Evolutionary conservation across 2,113 vertebrate genomes (phyloP).

Genomic region (Pelvicachromis taeniatus): DNA sequence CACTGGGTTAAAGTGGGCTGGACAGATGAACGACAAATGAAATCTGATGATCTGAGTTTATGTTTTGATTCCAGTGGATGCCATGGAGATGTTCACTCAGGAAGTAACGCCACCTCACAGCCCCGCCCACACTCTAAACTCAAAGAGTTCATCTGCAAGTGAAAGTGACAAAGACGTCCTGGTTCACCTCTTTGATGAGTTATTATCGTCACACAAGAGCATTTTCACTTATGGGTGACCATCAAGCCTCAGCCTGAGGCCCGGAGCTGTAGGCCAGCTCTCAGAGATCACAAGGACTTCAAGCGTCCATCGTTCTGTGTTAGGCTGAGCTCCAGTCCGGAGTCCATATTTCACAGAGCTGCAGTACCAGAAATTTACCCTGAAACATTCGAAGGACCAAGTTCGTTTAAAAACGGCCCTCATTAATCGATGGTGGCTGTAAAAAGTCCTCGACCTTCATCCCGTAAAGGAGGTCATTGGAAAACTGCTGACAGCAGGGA

Average conservation of each 20-base stretch:
- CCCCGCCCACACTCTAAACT: neutral
- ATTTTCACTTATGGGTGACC: neutral
- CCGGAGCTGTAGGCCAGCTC: neutral
- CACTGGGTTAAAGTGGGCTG: rapidly evolving
- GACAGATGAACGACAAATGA: neutral
- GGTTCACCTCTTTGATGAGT: neutral
- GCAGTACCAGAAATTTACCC: neutral
- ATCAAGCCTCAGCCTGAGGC: neutral
- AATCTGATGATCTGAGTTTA: neutral
- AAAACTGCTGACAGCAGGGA: too few species aligned
- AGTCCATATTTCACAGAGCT: neutral
- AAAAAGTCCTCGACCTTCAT: neutral
- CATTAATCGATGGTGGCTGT: too few species aligned
- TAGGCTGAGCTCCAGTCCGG: neutral
- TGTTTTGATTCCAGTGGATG: neutral
- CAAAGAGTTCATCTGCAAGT: neutral
- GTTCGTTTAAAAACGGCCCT: neutral
- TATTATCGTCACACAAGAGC: neutral
- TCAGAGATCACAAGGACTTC: neutral
- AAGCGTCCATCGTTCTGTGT: neutral
- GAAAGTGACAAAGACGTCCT: neutral
- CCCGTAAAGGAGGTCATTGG: neutral
- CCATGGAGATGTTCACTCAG: neutral
- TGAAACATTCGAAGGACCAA: neutral
- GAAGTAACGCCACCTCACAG: neutral